Percentiles rank a stretch among this genome's conserved stretches.
phyloP scores from a whole-genome alignment of 92 coral and sea anemone genomes.

The Parazoanthus swiftii region DNA sequence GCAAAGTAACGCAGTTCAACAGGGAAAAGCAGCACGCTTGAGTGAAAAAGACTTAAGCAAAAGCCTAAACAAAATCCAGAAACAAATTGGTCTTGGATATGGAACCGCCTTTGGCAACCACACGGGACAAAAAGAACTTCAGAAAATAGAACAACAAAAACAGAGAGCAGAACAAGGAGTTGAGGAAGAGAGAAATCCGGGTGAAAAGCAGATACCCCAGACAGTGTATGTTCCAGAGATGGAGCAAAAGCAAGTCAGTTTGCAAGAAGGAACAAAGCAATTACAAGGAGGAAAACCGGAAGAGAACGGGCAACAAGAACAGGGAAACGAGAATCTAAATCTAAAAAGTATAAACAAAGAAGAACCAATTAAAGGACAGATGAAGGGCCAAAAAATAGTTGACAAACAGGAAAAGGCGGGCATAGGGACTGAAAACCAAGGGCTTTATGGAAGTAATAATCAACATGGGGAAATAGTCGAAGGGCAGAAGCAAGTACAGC shows the following conservation, averaged over 20 bases:
- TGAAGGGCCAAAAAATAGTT: neutral
- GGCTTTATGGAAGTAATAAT: neutral
- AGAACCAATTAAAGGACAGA: neutral
- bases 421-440: neutral
- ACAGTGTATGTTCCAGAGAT: neutral
- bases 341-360: neutral
- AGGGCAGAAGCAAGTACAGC: slow-evolving; percentile 1
- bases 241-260: neutral
- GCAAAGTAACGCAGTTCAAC: neutral
- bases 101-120: neutral
- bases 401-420: neutral
- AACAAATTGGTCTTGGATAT: slow-evolving; percentile 9
- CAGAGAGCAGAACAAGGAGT: neutral
- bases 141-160: neutral
- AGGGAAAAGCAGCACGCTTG: neutral
- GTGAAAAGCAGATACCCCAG: neutral
- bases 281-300: neutral
- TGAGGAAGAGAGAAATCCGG: neutral
- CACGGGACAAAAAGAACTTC: neutral
- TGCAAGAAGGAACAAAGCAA: neutral
- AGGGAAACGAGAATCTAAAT: neutral
- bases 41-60: neutral
- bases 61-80: neutral
- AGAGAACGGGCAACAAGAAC: neutral
- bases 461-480: neutral